Conservation (phyloP, 2,888 invertebrate species). For the Andrena minutula region DNA sequence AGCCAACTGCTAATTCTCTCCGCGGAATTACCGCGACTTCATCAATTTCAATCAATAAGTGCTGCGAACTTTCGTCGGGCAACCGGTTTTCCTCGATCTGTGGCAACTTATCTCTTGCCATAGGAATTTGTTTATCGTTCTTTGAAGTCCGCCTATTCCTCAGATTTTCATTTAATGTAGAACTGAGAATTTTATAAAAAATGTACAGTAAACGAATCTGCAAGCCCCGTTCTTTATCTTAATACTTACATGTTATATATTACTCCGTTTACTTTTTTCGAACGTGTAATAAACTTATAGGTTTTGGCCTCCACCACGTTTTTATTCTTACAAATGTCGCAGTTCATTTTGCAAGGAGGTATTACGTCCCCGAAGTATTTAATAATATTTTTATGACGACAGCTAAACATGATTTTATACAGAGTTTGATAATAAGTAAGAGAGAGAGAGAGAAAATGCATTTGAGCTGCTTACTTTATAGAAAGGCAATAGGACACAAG, state of each 20-base stretch:
- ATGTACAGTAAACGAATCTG: not conserved
- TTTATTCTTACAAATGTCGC: constrained; percentile 33
- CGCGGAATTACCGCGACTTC: not conserved
- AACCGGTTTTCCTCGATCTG: not conserved
- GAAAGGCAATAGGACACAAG: constrained; percentile 29
- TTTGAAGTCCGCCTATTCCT: not conserved
- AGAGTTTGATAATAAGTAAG: not conserved
- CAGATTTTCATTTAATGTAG: constrained; percentile 4
- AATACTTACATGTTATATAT: constrained; percentile 31
- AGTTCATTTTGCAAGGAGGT: constrained; percentile 22
- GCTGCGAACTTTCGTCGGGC: not conserved
- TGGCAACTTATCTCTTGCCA: not conserved
- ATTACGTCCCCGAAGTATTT: constrained; percentile 29
- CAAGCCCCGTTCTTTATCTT: not conserved
- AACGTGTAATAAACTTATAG: constrained; percentile 22
- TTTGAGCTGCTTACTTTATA: constrained; percentile 29
- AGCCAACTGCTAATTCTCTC: too few species aligned
- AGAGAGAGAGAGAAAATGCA: not conserved
- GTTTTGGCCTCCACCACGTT: not conserved
- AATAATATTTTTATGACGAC: constrained; percentile 31
- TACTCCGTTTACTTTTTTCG: not conserved
- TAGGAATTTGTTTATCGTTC: not conserved
- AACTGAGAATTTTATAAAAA: constrained; percentile 14
- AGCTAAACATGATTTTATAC: constrained; percentile 24
- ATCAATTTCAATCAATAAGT: not conserved